These are phyloP conservation scores for Cheilosia vernalis DNA, from an alignment of 2,888 invertebrate genomes.

Conservation along the genomic window DNA sequence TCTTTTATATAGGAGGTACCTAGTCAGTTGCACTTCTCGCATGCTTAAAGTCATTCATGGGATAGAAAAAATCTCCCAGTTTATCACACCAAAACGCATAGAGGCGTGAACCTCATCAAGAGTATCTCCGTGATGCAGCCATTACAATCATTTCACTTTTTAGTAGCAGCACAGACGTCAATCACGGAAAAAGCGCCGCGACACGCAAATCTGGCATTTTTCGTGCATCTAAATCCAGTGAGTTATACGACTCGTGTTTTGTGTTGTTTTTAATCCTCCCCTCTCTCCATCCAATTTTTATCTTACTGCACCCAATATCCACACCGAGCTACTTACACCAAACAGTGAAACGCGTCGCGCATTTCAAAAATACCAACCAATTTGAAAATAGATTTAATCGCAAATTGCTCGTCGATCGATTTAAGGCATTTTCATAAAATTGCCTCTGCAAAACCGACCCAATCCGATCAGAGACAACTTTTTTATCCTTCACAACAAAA, in stretches of 20 bases:
- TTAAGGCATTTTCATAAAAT: slow-evolving; percentile 66
- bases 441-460: slow-evolving; percentile 23
- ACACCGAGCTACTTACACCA: background rate
- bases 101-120: slow-evolving; percentile 53
- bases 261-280: slow-evolving; percentile 21
- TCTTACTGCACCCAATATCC: slow-evolving; percentile 7
- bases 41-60: slow-evolving; percentile 49
- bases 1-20: slow-evolving; percentile 1
- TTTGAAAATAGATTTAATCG: slow-evolving; percentile 72
- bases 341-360: slow-evolving; percentile 1
- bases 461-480: slow-evolving; percentile 32
- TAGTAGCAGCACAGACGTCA: slow-evolving; percentile 70
- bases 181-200: slow-evolving; percentile 65
- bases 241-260: slow-evolving; percentile 31
- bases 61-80: slow-evolving; percentile 13
- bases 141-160: slow-evolving; percentile 52
- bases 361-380: slow-evolving; percentile 66
- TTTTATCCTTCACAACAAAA: slow-evolving; percentile 62
- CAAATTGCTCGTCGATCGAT: slow-evolving; percentile 71
- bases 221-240: slow-evolving; percentile 67
- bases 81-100: slow-evolving; percentile 35
- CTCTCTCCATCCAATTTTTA: slow-evolving; percentile 11
- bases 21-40: slow-evolving; percentile 29
- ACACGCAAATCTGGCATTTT: slow-evolving; percentile 61
- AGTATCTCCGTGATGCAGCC: slow-evolving; percentile 15